Base-by-base conservation (phyloP, 2,113 vertebrate species). In the Istiophorus platypterus region DNA sequence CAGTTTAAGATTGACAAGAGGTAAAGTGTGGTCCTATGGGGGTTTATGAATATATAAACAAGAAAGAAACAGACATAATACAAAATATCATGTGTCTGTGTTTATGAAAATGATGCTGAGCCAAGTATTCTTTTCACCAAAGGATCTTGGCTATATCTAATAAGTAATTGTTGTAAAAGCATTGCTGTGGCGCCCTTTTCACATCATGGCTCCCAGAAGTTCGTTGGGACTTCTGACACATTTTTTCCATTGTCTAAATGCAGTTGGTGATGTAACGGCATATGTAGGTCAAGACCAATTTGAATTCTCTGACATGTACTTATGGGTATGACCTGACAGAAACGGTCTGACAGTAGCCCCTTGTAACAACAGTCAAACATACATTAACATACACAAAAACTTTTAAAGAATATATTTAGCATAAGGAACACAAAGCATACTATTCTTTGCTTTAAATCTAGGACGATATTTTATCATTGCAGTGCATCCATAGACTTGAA, bases 211-310 rank as follows among this genome's bases (percentile, higher is more conserved):
- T 67, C 78, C 11, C 18, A 72, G 13, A 63, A 18, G 14, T 80
- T 66, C 29, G 1, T 29, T 24, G 14, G 63, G 56, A 66, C 62
- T 37, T 80, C 26, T 76, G 59, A 81, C 49, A 74, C 7, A 18
- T 62, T 87, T 83, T 20, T 54, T 26, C 66, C 75, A 83, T 87
- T 78, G 70, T 84, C 45, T 37, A 66, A 77, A 69, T 75, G 58
- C 76, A 80, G 70, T 72, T 78, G 75, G 49, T 93, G 81, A 88
- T 86, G 64, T 91, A 91, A 93, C 78, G 18, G 47, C 49, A 81
- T 67, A 90, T 85, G 39, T 89, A 85, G 91, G 88, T 90, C 90
- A 91, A 63, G 22, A 72, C 71, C 62, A 39, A 57, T 81, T 71
- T 80, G 26, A 79, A 71, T 84, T 56, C 10, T 66, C 58, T 71